phyloP scores from a whole-genome alignment of 2,888 invertebrate species.

The Dasypolia templi region DNA sequence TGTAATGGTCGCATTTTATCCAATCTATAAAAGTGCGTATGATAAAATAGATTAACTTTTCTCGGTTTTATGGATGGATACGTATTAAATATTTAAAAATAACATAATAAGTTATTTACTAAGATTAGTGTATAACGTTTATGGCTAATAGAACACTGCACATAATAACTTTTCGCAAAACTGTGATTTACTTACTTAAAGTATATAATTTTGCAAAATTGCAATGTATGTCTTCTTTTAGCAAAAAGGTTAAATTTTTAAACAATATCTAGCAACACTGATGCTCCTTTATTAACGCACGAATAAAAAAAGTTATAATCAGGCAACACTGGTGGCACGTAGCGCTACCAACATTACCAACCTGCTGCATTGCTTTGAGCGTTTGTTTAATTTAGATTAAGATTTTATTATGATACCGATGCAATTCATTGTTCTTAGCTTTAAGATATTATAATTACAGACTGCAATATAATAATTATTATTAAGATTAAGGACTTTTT shows the following conservation, averaged over 20 bases:
- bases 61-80: neutral
- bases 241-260: neutral
- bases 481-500: constrained; percentile 1
- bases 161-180: neutral
- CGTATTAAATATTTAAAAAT: constrained; percentile 6
- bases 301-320: constrained; percentile 13
- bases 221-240: neutral
- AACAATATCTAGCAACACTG: constrained; percentile 13
- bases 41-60: constrained; percentile 41
- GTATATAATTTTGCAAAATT: neutral
- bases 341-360: constrained; percentile 10
- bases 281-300: neutral
- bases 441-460: constrained; percentile 1
- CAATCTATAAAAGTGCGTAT: constrained; percentile 36
- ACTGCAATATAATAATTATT: neutral
- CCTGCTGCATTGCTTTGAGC: constrained; percentile 43
- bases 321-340: constrained; percentile 23
- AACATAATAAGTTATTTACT: neutral
- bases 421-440: constrained; percentile 35
- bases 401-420: constrained; percentile 30
- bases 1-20: constrained; percentile 50
- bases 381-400: constrained; percentile 48
- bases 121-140: neutral
- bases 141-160: neutral
- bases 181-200: neutral